Evolutionary conservation across 2,113 vertebrate genomes (phyloP).

Genomic region (Muntiacus reevesi): DNA sequence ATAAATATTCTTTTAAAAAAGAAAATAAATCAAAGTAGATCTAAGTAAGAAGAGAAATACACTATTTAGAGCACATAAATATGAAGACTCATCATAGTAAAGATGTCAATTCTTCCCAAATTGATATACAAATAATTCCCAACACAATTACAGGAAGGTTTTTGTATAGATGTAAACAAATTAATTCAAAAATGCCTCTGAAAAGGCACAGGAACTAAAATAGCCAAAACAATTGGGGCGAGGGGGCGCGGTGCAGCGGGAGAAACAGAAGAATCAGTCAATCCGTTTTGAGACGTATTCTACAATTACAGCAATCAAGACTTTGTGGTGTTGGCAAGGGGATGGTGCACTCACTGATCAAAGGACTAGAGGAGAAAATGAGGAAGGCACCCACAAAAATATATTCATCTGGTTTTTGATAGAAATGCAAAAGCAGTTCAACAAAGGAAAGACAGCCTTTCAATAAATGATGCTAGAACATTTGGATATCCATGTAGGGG

Average conservation of each 20-base stretch:
- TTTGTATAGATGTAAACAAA: neutral
- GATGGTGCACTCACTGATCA: neutral
- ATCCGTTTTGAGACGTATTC: fast-evolving
- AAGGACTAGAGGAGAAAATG: neutral
- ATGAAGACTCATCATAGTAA: neutral
- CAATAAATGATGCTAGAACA: neutral
- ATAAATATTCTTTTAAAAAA: neutral
- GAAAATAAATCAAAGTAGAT: neutral
- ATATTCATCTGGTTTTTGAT: neutral
- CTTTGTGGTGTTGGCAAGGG: neutral
- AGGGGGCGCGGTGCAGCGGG: neutral
- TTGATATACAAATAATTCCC: neutral
- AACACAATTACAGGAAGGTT: neutral
- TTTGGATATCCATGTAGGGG: neutral
- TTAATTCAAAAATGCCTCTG: neutral
- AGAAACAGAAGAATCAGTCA: neutral
- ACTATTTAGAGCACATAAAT: no score
- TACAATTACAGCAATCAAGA: neutral
- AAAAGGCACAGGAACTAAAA: neutral
- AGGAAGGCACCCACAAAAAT: neutral
- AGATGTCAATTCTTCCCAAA: neutral
- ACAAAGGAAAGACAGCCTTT: neutral
- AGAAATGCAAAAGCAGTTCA: neutral
- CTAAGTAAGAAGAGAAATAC: neutral
- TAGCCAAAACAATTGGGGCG: neutral